These are phyloP conservation scores for Leucoraja ocellata DNA, from an alignment of 2,797 vertebrate genomes.

Conservation along the genomic window DNA sequence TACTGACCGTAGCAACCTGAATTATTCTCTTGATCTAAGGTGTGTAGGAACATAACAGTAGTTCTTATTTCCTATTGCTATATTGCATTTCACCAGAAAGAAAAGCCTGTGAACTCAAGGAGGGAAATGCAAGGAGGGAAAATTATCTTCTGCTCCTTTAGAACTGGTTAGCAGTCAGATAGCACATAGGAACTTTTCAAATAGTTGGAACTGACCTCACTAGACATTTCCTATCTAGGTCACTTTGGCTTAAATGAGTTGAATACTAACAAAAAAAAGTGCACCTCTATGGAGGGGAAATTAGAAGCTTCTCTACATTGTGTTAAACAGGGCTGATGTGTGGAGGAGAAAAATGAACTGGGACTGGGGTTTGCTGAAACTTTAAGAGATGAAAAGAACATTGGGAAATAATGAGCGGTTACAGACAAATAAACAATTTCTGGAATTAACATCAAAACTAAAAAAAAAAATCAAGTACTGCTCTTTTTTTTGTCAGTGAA, in stretches of 20 bases:
- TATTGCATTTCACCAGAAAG: slow-evolving; percentile 39
- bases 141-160: slow-evolving; percentile 28
- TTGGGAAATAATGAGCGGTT: slow-evolving; percentile 16
- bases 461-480: slow-evolving; percentile 40
- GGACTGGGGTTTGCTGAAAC: neutral
- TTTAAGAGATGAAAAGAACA: neutral
- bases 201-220: neutral
- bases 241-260: neutral
- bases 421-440: slow-evolving; percentile 41
- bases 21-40: slow-evolving; percentile 40
- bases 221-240: neutral
- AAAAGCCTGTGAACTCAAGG: slow-evolving; percentile 1
- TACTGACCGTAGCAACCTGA: slow-evolving; percentile 40
- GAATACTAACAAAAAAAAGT: neutral
- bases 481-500: slow-evolving; percentile 56
- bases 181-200: neutral
- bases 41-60: slow-evolving; percentile 27
- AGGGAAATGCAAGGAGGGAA: neutral
- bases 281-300: neutral
- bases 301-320: neutral
- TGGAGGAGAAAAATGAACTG: neutral
- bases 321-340: slow-evolving; percentile 22
- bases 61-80: slow-evolving; percentile 35
- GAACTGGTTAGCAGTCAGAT: slow-evolving; percentile 27
- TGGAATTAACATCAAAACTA: slow-evolving; percentile 48